Base-by-base conservation (phyloP, 2,888 invertebrate genomes). In the Scaptomyza caliginosa region DNA sequence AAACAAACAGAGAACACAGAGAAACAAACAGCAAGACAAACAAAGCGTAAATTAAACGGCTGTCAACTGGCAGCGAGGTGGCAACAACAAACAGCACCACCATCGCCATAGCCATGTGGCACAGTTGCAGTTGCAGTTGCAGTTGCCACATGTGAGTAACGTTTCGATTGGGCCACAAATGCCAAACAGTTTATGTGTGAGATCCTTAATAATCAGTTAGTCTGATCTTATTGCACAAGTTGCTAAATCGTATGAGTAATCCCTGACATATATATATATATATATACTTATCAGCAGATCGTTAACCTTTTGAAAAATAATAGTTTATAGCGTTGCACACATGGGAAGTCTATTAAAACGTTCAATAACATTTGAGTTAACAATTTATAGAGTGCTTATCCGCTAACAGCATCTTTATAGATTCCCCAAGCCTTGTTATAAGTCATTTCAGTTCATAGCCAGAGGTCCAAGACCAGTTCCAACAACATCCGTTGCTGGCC, bases 31-130 rank as follows among this genome's bases (percentile, higher is more conserved):
- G 57, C 50, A 42, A 74, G 70, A 77, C 84, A 82, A 84, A 88
- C 87, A 83, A 84, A 85, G 86, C 87, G 82, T 84, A 84, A 88
- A 88, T 85, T 85, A 88, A 85, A 85, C 70, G 88, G 60, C 86
- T 85, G 87, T 81, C 81, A 81, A 86, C 76, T 60, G 52, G 48
- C 60, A 38, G 23, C 55, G 38, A 55, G 57, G 58, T 59, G 58
- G 56, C 65, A 58, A 46, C 67, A 59, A 36, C 64, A 52, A 42
- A 30, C 19, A 39, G 7, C 26, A 50, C 21, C 19, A 54, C 21
- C 43, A 28, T 21, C 51, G 17, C 26, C 32, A 23, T 24, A 23
- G 3, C 34, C 19, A 17, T 58, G 43, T 34, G 42, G 13, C 54
- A 56, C 64, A 24, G 40, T 55, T 40, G 62, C 46, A 40, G 42